Conservation (phyloP, 2,113 vertebrate species). For the Sterrhoptilus dennistouni region DNA sequence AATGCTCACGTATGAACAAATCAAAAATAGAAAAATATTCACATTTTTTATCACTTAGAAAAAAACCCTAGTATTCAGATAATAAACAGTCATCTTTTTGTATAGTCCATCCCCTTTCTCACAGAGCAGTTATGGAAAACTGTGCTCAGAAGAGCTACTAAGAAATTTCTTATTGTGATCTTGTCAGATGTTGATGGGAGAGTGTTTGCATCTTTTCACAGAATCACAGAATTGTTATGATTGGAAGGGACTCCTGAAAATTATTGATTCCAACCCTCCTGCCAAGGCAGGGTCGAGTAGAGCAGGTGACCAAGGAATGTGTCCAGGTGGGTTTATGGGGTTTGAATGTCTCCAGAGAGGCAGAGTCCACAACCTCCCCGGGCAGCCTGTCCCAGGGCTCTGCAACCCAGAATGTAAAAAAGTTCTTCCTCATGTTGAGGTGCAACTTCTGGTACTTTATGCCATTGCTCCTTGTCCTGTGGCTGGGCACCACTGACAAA, state of each 20-base stretch:
- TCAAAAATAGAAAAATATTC: not conserved
- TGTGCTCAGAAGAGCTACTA: not conserved
- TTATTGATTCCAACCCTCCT: not conserved
- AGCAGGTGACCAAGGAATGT: not conserved
- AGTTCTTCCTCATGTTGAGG: not conserved
- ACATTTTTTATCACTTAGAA: not conserved
- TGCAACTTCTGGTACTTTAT: not conserved
- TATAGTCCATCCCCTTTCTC: not conserved
- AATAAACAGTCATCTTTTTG: not conserved
- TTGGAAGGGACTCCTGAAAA: not conserved
- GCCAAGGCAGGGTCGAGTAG: accelerated
- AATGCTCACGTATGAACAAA: not conserved
- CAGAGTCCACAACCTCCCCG: not conserved
- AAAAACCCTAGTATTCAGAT: not conserved
- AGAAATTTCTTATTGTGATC: not conserved
- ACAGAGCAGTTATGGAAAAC: not conserved
- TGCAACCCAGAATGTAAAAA: not conserved
- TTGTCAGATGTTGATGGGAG: not conserved
- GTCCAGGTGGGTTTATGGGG: not conserved
- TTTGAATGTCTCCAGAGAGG: not conserved
- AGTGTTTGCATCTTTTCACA: not conserved
- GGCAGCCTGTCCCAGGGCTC: not conserved
- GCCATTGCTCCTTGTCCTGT: not conserved
- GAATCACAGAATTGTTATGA: not conserved
- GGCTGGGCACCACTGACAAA: accelerated